Base-by-base conservation (phyloP, 2,888 invertebrate genomes). In the Drosophila rellima region DNA sequence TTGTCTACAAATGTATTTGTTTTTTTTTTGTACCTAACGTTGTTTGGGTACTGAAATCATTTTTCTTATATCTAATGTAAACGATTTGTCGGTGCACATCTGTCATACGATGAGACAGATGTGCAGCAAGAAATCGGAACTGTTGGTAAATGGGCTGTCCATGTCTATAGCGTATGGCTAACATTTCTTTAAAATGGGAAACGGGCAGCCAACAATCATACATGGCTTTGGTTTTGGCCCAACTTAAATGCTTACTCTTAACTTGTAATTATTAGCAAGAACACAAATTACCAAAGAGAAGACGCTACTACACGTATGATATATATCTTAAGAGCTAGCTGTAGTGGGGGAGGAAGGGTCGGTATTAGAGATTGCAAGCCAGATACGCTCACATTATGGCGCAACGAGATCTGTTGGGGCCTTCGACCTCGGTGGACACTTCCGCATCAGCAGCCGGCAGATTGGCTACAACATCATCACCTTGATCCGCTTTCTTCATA, bases 271-370 rank as follows among this genome's bases (percentile, higher is more conserved):
- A 56, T 59, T 40, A 26, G 56, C 51, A 50, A 47, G 35, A 87
- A 71, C 67, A 86, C 57, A 89, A 82, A 88, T 67, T 77, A 80
- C 84, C 39, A 67, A 77, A 82, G 70, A 74, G 66, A 51, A 57
- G 66, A 60, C 57, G 33, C 44, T 56, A 60, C 33, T 67, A 80
- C 60, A 61, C 35, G 42, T 66, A 61, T 52, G 63, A 82, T 51
- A 70, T 42, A 39, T 20, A 57, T 47, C 64, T 72, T 75, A 72
- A 35, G 8, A 20, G 5, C 66, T 64, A 69, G 11, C 42, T 15
- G 20, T 54, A 55, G 39, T 35, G 6, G 59, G 18, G 55, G 64
- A 6, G 6, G 1, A 64, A 31, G 64, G 47, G 18, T 23, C 37
- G 29, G 39, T 29, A 55, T 50, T n/a, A 33, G 5, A 55, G n/a